Evolutionary conservation across 64 coral and sea anemone genomes (phyloP), one percentile per base, ranked within the genome.

Genomic region (Catalaphyllia jardinei): DNA sequence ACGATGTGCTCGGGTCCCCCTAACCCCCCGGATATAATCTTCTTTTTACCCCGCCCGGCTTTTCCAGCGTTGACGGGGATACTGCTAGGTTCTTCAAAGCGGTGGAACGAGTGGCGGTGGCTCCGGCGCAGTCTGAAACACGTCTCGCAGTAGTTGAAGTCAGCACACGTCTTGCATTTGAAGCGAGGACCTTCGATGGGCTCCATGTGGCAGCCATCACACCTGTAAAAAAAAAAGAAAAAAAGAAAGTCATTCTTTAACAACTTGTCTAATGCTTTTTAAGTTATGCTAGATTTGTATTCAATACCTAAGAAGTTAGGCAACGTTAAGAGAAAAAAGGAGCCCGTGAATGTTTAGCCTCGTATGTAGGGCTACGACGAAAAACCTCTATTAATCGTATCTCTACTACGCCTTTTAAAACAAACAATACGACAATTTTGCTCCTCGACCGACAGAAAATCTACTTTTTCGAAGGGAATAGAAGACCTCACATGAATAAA

Each of bases 141-240:
- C 13, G 89, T 99, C 67, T 99, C 94, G 71, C 97, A 99, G 64
- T 93, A 95, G 88, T 95, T 94, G 64, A 95, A 99, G 76, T 99
- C 94, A 51, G 88, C 65, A 55, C 97, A 99, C 0, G 94, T 88
- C 79, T 88, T 99, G 74, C 97, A 99, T 74, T 99, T 99, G 75
- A 88, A 99, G 50, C 97, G 97, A 33, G 97, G 51, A 29, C 97
- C 97, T 71, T 99, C 97, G 51, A 99, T 84, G 4, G 97, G 97
- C 49, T 75, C 86, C 91, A 91, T 95, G 60, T 90, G 93, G 72
- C 97, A 99, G 55, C 90, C 93, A 61, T 93, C 94, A 75, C 97
- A 99, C 24, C 97, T 99, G 62, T 24, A 31, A 24, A 71, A 80
- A 31, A 24, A 71, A 80, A 5, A 60, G 86, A 79, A 55, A 0